Percentiles rank a stretch among this genome's conserved stretches.
phyloP scores from a whole-genome alignment of 2,888 invertebrate genomes.

The Rhyacophila evoluta region DNA sequence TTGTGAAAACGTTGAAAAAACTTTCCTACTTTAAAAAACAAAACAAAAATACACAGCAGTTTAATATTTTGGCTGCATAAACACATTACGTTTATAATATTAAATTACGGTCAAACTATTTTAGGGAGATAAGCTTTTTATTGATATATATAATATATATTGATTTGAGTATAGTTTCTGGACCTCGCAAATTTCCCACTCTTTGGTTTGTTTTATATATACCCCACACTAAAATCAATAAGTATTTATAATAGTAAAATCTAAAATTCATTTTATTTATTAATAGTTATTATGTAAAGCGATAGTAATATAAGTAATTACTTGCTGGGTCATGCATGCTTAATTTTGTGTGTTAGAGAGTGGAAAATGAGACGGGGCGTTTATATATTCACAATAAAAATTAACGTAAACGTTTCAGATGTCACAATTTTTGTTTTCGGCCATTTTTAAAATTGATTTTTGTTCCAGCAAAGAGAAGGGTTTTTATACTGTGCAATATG shows the following conservation, averaged over 20 bases:
- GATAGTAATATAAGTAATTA: conserved; percentile 6
- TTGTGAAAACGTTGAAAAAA: background rate
- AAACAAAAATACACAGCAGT: background rate
- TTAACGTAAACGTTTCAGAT: background rate
- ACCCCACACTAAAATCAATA: conserved; percentile 16
- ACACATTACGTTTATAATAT: background rate
- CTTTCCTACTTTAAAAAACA: background rate
- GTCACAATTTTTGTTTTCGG: too few relatives aligned
- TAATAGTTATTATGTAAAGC: conserved; percentile 11
- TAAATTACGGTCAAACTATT: background rate
- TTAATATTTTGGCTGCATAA: background rate
- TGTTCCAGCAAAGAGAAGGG: too few relatives aligned
- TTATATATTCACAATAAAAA: background rate
- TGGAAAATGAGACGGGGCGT: background rate
- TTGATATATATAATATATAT: background rate
- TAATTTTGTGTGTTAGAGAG: background rate
- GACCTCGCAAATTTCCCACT: conserved; percentile 9
- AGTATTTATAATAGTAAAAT: background rate
- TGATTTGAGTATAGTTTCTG: conserved; percentile 13
- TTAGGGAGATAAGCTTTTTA: background rate
- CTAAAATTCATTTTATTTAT: conserved; percentile 9
- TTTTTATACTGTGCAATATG: too few relatives aligned
- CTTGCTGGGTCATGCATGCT: conserved; percentile 22
- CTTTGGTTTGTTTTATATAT: background rate
- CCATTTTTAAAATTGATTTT: too few relatives aligned